These are phyloP conservation scores for Genyomyrus donnyi DNA, from an alignment of 2,113 vertebrate genomes.

Conservation along the genomic window DNA sequence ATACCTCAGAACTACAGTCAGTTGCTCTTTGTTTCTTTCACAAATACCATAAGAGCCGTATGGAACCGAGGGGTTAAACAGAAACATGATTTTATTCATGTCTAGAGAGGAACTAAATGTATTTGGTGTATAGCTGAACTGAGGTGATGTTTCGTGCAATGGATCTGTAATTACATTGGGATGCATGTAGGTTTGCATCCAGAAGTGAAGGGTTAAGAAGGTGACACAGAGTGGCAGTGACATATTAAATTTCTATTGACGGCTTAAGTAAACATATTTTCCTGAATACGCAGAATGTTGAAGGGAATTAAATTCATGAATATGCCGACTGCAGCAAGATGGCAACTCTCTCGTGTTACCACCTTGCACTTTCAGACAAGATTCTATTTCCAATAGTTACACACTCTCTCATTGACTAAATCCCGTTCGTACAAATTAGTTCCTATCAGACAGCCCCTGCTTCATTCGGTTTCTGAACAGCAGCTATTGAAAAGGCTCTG, in stretches of 20 bases:
- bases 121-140: not conserved
- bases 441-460: not conserved
- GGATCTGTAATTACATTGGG: not conserved
- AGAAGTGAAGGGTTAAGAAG: not conserved
- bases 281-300: not conserved
- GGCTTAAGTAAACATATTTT: slow-evolving; percentile 9
- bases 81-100: not conserved
- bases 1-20: slow-evolving; percentile 4
- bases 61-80: not conserved
- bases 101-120: not conserved
- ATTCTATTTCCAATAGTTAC: not conserved
- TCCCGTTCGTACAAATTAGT: not conserved
- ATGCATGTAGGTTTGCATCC: not conserved
- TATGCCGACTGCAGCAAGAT: not conserved
- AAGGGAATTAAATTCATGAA: not conserved
- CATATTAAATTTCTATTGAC: not conserved
- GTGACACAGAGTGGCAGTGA: not conserved
- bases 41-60: slow-evolving; percentile 15
- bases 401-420: not conserved
- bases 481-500: not conserved
- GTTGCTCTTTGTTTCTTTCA: not conserved
- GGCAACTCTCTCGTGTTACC: not conserved
- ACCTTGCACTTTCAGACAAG: not conserved
- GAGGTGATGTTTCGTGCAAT: not conserved
- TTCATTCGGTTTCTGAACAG: not conserved